These are phyloP conservation scores for Lamellibrachia satsuma DNA, from an alignment of 2,888 invertebrate species.

Conservation along the genomic window DNA sequence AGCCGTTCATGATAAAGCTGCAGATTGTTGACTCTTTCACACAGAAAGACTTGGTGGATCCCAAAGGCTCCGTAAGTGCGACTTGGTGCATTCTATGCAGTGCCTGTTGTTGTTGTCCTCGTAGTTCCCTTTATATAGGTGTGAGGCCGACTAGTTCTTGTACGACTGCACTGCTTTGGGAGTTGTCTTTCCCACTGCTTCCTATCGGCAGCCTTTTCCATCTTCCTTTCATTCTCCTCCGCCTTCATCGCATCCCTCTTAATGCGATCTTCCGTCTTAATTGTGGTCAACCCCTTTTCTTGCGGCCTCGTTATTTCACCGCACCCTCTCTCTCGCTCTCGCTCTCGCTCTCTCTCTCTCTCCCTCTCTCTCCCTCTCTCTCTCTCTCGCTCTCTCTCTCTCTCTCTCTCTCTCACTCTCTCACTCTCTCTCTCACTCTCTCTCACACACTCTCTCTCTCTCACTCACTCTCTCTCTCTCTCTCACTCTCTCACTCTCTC, in stretches of 20 bases:
- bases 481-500: too few species aligned
- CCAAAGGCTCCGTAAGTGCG: not conserved
- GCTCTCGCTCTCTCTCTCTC: not conserved
- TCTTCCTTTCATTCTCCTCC: too few species aligned
- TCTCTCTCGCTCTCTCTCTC: too few species aligned
- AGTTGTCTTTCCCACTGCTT: too few species aligned
- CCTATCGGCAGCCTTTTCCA: not conserved
- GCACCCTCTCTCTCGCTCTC: not conserved
- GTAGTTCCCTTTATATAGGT: not conserved
- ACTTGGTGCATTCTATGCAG: not conserved
- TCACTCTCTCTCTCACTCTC: too few species aligned
- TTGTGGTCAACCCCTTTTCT: too few species aligned
- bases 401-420: too few species aligned
- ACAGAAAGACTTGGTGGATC: not conserved
- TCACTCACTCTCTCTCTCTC: too few species aligned
- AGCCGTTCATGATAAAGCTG: not conserved
- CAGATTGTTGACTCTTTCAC: not conserved
- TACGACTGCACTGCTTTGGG: too few species aligned
- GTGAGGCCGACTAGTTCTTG: too few species aligned
- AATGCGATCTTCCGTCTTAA: not conserved
- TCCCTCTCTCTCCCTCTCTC: too few species aligned
- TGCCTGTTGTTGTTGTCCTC: not conserved
- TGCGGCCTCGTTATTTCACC: not conserved
- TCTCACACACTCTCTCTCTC: too few species aligned
- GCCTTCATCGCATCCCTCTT: not conserved